Percentiles rank a stretch among this genome's conserved stretches.
Conservation (phyloP, 2,797 vertebrate genomes). For the Onychomys torridus region DNA sequence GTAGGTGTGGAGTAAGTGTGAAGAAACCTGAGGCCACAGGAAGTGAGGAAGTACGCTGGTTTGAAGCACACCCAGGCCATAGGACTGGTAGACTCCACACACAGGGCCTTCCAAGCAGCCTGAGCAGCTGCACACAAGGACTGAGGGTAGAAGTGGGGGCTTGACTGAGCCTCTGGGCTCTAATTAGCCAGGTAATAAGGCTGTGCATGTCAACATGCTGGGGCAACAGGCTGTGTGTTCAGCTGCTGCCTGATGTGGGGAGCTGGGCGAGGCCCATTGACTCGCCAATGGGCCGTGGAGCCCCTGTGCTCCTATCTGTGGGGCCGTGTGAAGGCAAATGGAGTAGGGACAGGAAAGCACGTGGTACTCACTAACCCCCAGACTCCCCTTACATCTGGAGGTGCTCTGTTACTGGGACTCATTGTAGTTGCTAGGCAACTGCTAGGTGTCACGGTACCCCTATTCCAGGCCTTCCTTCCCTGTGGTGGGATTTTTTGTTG, state of each 20-base stretch:
- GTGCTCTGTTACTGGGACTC: accelerated
- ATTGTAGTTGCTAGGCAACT: not conserved
- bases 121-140: accelerated
- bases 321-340: not conserved
- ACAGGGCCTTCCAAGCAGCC: not conserved
- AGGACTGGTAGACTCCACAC: accelerated
- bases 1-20: not conserved
- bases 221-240: not conserved
- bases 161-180: not conserved
- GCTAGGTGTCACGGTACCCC: not conserved
- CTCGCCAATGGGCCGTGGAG: not conserved
- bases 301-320: not conserved
- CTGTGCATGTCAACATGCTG: not conserved
- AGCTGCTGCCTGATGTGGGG: not conserved
- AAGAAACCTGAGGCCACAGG: accelerated
- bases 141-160: accelerated
- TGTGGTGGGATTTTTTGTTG: accelerated
- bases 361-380: not conserved
- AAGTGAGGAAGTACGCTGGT: not conserved
- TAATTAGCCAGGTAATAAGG: constrained; percentile 15
- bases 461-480: accelerated
- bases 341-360: not conserved
- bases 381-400: not conserved
- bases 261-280: not conserved
- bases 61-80: accelerated